Evolutionary conservation across 1,140 invertebrate genomes (phyloP).

Genomic region (Drosophila teissieri): DNA sequence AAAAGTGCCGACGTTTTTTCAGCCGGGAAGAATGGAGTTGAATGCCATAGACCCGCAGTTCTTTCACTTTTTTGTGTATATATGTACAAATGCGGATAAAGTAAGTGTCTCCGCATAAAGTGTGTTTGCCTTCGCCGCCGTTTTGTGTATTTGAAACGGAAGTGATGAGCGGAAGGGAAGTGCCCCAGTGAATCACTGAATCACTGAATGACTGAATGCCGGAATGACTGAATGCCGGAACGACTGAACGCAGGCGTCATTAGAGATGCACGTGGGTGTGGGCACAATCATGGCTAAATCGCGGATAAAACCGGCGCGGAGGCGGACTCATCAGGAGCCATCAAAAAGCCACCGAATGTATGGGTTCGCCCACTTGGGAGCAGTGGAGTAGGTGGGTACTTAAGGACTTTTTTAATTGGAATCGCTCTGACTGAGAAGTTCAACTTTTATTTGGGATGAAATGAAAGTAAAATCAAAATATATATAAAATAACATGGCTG

Average conservation of each 20-base stretch:
- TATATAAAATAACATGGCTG: too few relatives aligned
- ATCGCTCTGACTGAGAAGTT: neutral
- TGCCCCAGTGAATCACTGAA: slow-evolving; percentile 62
- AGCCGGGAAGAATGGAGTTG: slow-evolving; percentile 18
- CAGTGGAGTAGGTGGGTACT: neutral
- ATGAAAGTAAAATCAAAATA: too few relatives aligned
- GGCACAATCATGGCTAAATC: slow-evolving; percentile 16
- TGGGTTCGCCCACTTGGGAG: slow-evolving; percentile 1
- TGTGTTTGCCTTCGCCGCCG: slow-evolving; percentile 49
- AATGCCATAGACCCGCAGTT: slow-evolving; percentile 22
- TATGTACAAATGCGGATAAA: slow-evolving; percentile 1
- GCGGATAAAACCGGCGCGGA: slow-evolving; percentile 5
- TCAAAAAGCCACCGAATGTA: slow-evolving; percentile 27
- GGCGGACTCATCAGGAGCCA: slow-evolving; percentile 32
- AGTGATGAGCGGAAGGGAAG: slow-evolving; percentile 68
- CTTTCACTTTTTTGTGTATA: slow-evolving; percentile 5
- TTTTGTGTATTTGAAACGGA: slow-evolving; percentile 73
- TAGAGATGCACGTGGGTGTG: slow-evolving; percentile 65
- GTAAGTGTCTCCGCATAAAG: slow-evolving; percentile 20
- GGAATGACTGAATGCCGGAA: slow-evolving; percentile 61
- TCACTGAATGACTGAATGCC: slow-evolving; percentile 60
- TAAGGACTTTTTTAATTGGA: neutral
- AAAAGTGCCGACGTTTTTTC: slow-evolving; percentile 33
- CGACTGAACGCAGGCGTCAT: slow-evolving; percentile 61
- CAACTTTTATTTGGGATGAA: too few relatives aligned